A percentile compares a stretch with the other conserved stretches of the same genome.
Conservation (phyloP, 2,113 vertebrate genomes). For the Leucosticte australis region DNA sequence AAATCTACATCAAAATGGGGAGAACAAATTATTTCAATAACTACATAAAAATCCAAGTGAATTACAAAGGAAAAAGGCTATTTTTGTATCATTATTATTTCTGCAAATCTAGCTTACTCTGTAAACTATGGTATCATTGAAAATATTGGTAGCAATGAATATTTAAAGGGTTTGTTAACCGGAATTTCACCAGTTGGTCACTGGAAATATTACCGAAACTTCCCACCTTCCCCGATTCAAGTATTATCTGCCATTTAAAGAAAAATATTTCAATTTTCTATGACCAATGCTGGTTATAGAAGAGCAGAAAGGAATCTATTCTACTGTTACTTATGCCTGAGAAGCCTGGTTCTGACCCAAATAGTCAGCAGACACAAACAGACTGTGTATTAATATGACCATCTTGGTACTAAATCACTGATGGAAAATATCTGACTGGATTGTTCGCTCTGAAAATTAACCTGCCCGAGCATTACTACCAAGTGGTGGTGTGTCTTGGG, state of each 20-base stretch:
- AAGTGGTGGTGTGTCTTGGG: not conserved
- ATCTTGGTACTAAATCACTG: not conserved
- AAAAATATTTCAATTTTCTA: not conserved
- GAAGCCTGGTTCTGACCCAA: not conserved
- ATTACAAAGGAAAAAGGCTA: not conserved
- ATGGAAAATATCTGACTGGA: not conserved
- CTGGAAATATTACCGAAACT: not conserved
- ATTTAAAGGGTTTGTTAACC: not conserved
- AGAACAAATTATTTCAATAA: not conserved
- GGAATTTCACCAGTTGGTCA: not conserved
- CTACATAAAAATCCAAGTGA: not conserved
- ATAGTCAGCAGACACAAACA: not conserved
- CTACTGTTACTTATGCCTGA: not conserved
- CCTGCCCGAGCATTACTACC: not conserved
- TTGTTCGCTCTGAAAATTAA: not conserved
- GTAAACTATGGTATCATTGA: not conserved
- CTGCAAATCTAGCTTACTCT: not conserved
- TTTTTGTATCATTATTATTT: not conserved
- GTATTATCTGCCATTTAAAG: not conserved
- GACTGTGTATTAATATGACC: not conserved
- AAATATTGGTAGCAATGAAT: not conserved
- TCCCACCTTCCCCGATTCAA: rapidly evolving
- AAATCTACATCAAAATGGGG: not conserved
- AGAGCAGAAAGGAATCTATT: not conserved
- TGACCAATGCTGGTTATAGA: not conserved